Conservation (phyloP, 2,113 vertebrate genomes). For the Gobio gobio region DNA sequence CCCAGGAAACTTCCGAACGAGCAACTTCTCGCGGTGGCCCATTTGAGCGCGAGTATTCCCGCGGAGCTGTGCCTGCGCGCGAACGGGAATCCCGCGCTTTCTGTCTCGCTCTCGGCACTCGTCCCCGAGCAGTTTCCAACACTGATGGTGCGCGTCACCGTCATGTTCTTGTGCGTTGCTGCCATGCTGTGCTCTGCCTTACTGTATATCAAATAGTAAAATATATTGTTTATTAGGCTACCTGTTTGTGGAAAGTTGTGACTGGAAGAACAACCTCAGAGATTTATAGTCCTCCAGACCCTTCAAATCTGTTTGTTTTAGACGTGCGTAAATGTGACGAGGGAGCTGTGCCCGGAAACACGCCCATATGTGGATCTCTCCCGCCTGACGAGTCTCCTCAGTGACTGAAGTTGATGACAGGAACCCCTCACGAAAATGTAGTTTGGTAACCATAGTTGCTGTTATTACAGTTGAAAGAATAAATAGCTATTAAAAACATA, state of each 20-base stretch:
- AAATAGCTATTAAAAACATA: too few relatives aligned
- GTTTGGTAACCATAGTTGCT: neutral
- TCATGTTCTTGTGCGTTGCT: constrained; percentile 50
- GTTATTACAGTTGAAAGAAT: neutral
- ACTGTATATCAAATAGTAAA: neutral
- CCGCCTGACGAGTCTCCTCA: neutral
- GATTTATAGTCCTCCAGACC: constrained; percentile 12
- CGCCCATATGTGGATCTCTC: constrained; percentile 57
- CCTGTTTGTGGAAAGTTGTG: neutral
- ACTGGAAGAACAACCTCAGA: neutral
- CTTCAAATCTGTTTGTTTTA: constrained; percentile 46
- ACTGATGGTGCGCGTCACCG: constrained; percentile 69
- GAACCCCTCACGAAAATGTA: neutral
- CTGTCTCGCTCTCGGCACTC: neutral
- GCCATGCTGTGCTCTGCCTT: constrained; percentile 51
- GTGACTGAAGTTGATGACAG: neutral
- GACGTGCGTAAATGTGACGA: constrained; percentile 61
- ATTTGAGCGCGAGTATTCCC: constrained; percentile 65
- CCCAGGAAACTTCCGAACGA: constrained; percentile 64
- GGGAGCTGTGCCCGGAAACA: constrained; percentile 54
- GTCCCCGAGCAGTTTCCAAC: constrained; percentile 53
- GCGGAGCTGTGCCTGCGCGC: constrained; percentile 67
- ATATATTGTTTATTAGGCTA: neutral
- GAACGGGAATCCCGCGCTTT: constrained; percentile 44
- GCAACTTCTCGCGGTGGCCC: constrained; percentile 61